Base-by-base conservation (phyloP, 2,797 vertebrate species). In the Sebastes trivittatus region DNA sequence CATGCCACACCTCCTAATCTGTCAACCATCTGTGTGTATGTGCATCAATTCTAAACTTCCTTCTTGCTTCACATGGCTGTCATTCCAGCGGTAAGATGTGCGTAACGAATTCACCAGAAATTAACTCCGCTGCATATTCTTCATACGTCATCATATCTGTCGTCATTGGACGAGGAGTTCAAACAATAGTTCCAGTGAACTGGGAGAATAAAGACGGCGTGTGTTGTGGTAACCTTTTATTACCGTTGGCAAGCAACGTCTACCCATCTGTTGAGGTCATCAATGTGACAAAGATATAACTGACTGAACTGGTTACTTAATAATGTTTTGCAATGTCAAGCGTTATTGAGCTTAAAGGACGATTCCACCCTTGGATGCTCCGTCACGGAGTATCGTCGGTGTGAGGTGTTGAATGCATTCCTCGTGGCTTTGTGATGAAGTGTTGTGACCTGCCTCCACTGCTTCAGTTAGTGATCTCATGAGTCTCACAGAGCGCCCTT, bases 181-280 rank as follows among this genome's bases (percentile, higher is more conserved):
- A 90, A 67, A 93, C 93, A 93, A 94, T 82, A 59, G 87, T 61
- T 76, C 58, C 54, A 86, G 78, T 94, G 82, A 94, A 91, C 59
- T 7, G 1, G 10, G 7, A 20, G 7, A 86, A 78, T 72, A 72
- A 87, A 77, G 62, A 62, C 5, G 4, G 32, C n/a, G 52, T 68
- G 7, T 86, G 90, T 89, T 91, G 62, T 88, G 72, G 86, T 87
- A 87, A 81, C 75, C 23, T 84, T 88, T 86, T 64, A 61, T 72
- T 55, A 64, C 78, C 25, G 74, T 88, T 91, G 82, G 85, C 80
- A 82, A 80, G 66, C 52, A 59, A 56, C 65, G 68, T 83, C 59
- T 38, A 76, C 74, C 55, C 74, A 84, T 86, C 88, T 85, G 84
- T 78, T 90, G 49, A 87, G 68, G 29, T 82, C 82, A 83, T 84